Percentiles rank a stretch among this genome's conserved stretches.
phyloP scores from a whole-genome alignment of 2,797 vertebrate genomes.

The Kryptopterus vitreolus region DNA sequence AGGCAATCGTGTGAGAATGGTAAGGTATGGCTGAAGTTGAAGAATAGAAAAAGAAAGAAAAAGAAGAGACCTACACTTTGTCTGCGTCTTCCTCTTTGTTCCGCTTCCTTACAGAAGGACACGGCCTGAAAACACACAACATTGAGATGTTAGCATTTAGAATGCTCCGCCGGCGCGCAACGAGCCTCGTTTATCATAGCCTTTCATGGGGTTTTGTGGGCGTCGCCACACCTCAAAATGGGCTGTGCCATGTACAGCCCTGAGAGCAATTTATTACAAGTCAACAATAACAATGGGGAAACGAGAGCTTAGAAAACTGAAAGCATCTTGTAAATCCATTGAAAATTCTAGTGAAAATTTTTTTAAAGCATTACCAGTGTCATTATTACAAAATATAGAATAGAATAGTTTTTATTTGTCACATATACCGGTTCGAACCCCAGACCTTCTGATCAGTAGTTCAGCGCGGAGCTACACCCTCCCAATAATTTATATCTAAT shows the following conservation, averaged over 20 bases:
- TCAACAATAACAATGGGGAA: no score
- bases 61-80: background rate
- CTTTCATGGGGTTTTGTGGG: background rate
- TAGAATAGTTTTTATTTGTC: no score
- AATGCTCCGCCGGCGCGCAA: background rate
- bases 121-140: constrained; percentile 7
- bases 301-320: background rate
- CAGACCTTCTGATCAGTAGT: no score
- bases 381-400: background rate
- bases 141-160: background rate
- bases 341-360: background rate
- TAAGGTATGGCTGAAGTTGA: no score
- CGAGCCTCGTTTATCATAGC: background rate
- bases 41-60: background rate
- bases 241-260: background rate
- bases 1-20: background rate
- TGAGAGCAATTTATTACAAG: background rate
- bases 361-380: background rate
- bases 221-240: background rate
- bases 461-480: no score
- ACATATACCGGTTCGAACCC: no score
- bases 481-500: no score
- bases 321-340: background rate
- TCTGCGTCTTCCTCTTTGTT: background rate
- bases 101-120: background rate